Base-by-base conservation (phyloP, 2,888 invertebrate genomes). In the Apodemia duryi region DNA sequence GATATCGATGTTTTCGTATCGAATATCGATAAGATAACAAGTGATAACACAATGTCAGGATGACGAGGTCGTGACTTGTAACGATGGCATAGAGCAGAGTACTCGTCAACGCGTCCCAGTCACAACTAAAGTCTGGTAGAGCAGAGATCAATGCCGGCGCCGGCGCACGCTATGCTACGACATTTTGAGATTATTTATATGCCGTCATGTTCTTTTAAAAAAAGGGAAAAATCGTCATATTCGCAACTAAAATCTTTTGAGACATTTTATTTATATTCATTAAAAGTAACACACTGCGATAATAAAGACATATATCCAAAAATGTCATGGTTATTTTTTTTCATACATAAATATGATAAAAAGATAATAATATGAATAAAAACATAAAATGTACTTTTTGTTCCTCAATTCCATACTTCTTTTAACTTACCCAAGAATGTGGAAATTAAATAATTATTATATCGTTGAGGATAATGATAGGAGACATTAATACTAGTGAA, bases 61-160 rank as follows among this genome's bases (percentile, higher is more conserved):
- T 79, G 81, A 77, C 84, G 84, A 87, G 85, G 85, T 83, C 85
- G 82, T 78, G 77, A 66, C 70, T 83, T 85, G 82, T 78, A 76
- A 66, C 70, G 72, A 69, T 69, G 70, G 77, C 81, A 70, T 63
- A 73, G 86, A 83, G 84, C 75, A 83, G 87, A 87, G 88, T 79
- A 86, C 81, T 86, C 90, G 88, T 85, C 83, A 80, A 83, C 84
- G 85, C 88, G 89, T 85, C 86, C 83, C 83, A 85, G 80, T 84
- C 81, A 82, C 89, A 84, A 91, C 91, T 91, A 84, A 88, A 81
- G 83, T 76, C 75, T 77, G 74, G 76, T 75, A 71, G 76, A 71
- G 73, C 71, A 69, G 73, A 73, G 73, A 73, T 71, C 73, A 70
- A 67, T 70, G 76, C 77, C 83, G 82, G 79, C 85, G 86, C 82